Base-by-base conservation (phyloP, 1,140 invertebrate genomes). In the Eupeodes corollae region DNA sequence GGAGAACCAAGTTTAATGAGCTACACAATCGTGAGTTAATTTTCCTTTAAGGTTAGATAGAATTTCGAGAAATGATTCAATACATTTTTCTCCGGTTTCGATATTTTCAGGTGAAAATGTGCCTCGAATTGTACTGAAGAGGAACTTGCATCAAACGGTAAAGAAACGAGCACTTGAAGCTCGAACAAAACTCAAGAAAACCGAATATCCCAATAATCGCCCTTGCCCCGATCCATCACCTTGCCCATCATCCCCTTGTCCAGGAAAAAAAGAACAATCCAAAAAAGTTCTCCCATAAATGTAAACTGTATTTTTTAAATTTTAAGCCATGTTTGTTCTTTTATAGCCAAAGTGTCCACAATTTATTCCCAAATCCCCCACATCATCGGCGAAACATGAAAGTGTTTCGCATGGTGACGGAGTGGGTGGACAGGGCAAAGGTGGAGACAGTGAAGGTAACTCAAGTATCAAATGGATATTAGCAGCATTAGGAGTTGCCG, bases 151-250 rank as follows among this genome's bases (percentile, higher is more conserved):
- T 61, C 52, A 65, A 58, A 65, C 61, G 63, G 63, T 66, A 53
- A 66, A 63, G 51, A 65, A 61, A 54, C 58, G 59, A 40, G 55
- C 61, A 44, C 54, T 63, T 12, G 57, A 61, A 43, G 61, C 59
- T 38, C 57, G 59, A 30, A 52, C 56, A 10, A 63, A 63, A 57
- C 55, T 61, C 47, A 50, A 61, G 52, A 53, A 55, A n/a, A 58
- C 56, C 47, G 59, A 61, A 48, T 57, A 59, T 55, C 59, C 61
- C 8, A 64, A 64, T 50, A 49, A 61, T 26, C 53, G 58, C 42
- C 53, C 54, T 31, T 61, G 59, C 45, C 42, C 11, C 15, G 19
- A 44, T 44, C 42, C 42, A 11, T 14, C 13, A 8, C 41, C 31
- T 45, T 21, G 33, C 13, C 34, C 30, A 45, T 39, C 26, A 19